Conservation (phyloP, 2,888 invertebrate genomes). For the Ophion costatus region DNA sequence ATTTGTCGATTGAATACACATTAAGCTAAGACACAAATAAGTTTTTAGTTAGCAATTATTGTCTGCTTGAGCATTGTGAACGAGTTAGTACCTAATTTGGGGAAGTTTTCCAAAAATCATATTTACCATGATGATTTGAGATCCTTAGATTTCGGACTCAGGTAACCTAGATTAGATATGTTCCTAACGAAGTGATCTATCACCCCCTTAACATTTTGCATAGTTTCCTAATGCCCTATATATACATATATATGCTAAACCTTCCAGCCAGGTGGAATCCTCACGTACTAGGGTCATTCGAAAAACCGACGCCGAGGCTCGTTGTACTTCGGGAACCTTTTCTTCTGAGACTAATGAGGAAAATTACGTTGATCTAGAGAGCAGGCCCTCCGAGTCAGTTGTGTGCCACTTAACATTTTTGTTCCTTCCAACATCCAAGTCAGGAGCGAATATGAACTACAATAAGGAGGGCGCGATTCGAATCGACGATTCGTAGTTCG, state of each 20-base stretch:
- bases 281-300: conserved; percentile 59
- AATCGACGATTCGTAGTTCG: background rate
- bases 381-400: conserved; percentile 39
- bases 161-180: too few relatives aligned
- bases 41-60: too few relatives aligned
- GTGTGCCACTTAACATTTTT: conserved; percentile 33
- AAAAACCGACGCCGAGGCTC: conserved; percentile 50
- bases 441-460: background rate
- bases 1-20: too few relatives aligned
- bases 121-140: too few relatives aligned
- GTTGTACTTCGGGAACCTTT: conserved; percentile 32
- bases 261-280: conserved; percentile 56
- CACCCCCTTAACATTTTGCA: too few relatives aligned
- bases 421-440: background rate
- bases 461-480: background rate
- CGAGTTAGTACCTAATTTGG: too few relatives aligned
- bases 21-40: too few relatives aligned
- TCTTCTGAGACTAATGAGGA: conserved; percentile 59
- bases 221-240: background rate
- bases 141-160: too few relatives aligned
- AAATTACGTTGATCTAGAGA: conserved; percentile 49
- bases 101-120: too few relatives aligned
- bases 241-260: conserved; percentile 24
- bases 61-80: too few relatives aligned
- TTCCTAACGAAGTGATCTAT: too few relatives aligned